A percentile compares a stretch with the other conserved stretches of the same genome.
These are phyloP conservation scores for Syngnathus typhle DNA, from an alignment of 2,113 vertebrate species.

Conservation along the genomic window DNA sequence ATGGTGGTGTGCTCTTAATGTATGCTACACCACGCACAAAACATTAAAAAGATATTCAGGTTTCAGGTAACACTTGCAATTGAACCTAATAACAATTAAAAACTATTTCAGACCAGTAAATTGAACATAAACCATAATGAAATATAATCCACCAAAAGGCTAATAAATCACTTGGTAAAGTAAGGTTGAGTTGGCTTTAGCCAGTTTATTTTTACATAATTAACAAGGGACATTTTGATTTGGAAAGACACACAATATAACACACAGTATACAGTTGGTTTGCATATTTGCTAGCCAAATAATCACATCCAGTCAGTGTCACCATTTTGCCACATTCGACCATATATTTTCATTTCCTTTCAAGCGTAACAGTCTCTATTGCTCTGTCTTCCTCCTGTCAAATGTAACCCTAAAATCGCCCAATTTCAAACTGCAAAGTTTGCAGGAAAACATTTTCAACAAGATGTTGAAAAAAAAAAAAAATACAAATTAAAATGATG, in stretches of 20 bases:
- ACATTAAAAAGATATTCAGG: no score
- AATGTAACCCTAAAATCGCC: constrained; percentile 5
- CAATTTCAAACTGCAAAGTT: background rate
- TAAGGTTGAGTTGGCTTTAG: constrained; percentile 14
- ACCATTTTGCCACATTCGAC: constrained; percentile 3
- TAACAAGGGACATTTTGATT: constrained; percentile 14
- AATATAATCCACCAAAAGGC: background rate
- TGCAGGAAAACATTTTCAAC: background rate
- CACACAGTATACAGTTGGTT: constrained; percentile 26
- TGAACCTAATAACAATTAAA: no score
- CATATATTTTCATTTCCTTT: background rate
- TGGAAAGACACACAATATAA: constrained; percentile 28
- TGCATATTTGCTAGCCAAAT: background rate
- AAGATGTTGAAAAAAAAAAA: background rate
- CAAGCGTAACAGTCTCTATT: constrained; percentile 2
- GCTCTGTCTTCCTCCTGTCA: background rate
- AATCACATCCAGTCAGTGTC: background rate
- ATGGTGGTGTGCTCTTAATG: no score
- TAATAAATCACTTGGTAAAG: background rate
- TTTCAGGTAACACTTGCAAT: no score
- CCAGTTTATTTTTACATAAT: constrained; percentile 48
- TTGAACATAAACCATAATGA: background rate
- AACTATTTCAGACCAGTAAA: background rate
- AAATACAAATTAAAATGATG: background rate
- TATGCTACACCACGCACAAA: no score